These are phyloP conservation scores for Gasterosteus aculeatus DNA, from an alignment of 2,113 vertebrate species.

Conservation along the genomic window DNA sequence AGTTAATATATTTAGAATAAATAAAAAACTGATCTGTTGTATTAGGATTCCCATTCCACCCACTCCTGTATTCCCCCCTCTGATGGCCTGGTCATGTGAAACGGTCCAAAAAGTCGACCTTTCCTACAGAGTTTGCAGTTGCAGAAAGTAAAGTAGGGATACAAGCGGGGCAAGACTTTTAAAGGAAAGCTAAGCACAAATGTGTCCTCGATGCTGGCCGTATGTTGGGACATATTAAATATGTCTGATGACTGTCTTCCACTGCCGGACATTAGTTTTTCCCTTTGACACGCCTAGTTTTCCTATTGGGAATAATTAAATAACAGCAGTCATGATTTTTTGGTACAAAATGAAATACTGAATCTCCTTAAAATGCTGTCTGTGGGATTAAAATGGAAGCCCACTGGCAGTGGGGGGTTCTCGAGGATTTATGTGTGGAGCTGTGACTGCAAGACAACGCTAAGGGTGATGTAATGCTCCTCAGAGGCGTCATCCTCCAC, in stretches of 20 bases:
- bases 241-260: not conserved
- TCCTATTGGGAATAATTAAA: not conserved
- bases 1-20: too few relatives aligned
- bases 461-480: not conserved
- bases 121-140: too few relatives aligned
- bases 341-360: not conserved
- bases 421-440: not conserved
- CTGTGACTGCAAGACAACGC: not conserved
- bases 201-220: not conserved
- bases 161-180: too few relatives aligned
- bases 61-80: too few relatives aligned
- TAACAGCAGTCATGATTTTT: not conserved
- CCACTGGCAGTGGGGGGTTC: not conserved
- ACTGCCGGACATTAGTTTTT: not conserved
- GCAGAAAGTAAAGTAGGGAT: too few relatives aligned
- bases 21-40: too few relatives aligned
- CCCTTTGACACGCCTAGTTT: not conserved
- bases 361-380: not conserved
- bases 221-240: not conserved
- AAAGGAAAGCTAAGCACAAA: not conserved
- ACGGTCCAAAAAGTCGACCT: too few relatives aligned
- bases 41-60: too few relatives aligned
- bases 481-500: not conserved
- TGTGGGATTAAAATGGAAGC: not conserved
- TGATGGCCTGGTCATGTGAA: too few relatives aligned